Evolutionary conservation across 37 sponge, comb jelly and placozoan species (phyloP).

Genomic region (Chondrosia reniformis): DNA sequence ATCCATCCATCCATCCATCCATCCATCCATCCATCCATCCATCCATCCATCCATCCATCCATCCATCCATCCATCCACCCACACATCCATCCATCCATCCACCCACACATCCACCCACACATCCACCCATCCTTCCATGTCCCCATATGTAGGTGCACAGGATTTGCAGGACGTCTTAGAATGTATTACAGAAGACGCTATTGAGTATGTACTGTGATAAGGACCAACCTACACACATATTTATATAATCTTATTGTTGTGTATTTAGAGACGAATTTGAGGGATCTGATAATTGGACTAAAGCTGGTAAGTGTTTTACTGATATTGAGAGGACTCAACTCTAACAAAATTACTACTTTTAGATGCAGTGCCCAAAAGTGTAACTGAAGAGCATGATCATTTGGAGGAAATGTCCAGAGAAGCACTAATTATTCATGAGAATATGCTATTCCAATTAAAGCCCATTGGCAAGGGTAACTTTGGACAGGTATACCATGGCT

Average conservation of each 20-base stretch:
- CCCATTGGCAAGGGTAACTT: not conserved
- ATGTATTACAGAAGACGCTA: too few species aligned
- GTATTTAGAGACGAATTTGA: too few species aligned
- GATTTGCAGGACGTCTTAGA: too few species aligned
- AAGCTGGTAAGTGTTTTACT: too few species aligned
- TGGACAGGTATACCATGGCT: constrained; percentile 1
- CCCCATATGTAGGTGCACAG: too few species aligned
- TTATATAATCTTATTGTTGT: too few species aligned
- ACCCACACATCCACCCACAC: constrained; percentile 26
- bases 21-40: constrained; percentile 13
- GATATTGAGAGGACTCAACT: too few species aligned
- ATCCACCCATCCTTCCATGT: constrained; percentile 20
- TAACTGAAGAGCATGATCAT: not conserved
- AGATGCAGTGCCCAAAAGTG: too few species aligned
- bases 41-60: not conserved
- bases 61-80: not conserved
- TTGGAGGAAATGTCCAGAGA: constrained; percentile 2
- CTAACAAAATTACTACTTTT: too few species aligned
- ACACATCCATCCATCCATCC: constrained; percentile 19
- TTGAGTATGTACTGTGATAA: too few species aligned
- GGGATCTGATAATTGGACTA: too few species aligned
- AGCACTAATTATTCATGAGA: not conserved
- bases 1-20: not conserved
- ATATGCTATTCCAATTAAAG: not conserved
- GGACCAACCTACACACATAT: too few species aligned